A percentile compares a stretch with the other conserved stretches of the same genome.
phyloP scores from a whole-genome alignment of 2,888 invertebrate genomes.

The Nyleta sp. region DNA sequence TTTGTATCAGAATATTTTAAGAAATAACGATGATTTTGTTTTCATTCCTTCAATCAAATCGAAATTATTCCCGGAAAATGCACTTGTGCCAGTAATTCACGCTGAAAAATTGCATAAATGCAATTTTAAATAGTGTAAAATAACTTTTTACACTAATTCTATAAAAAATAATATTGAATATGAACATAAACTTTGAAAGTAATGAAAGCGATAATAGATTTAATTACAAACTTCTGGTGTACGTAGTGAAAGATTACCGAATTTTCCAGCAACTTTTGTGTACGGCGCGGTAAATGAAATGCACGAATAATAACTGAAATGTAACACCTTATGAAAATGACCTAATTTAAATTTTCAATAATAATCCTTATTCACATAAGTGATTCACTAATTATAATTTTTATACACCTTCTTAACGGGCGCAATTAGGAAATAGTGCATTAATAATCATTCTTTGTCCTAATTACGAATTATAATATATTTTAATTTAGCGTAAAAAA shows the following conservation, averaged over 20 bases:
- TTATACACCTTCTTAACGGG: neutral
- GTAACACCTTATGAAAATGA: neutral
- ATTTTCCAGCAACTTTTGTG: no score
- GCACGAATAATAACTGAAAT: no score
- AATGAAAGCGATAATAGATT: no score
- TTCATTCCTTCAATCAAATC: neutral
- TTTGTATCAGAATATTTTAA: neutral
- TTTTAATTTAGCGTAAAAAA: slow-evolving; percentile 47
- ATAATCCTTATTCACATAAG: neutral
- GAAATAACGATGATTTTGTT: neutral
- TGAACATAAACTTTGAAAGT: no score
- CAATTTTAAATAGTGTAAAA: no score
- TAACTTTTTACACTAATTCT: no score
- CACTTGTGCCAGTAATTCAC: no score
- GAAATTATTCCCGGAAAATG: neutral
- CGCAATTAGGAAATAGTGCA: slow-evolving; percentile 26
- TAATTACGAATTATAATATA: slow-evolving; percentile 37
- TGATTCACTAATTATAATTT: slow-evolving; percentile 10
- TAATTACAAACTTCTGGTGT: no score
- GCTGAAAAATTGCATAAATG: no score
- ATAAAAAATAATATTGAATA: no score
- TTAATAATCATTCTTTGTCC: slow-evolving; percentile 21
- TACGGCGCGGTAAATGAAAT: no score
- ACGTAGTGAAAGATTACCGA: no score
- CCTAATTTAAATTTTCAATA: neutral